A percentile compares a stretch with the other conserved stretches of the same genome.
phyloP scores from a whole-genome alignment of 2,888 invertebrate species.

The Zhuqinia jingwanae region DNA sequence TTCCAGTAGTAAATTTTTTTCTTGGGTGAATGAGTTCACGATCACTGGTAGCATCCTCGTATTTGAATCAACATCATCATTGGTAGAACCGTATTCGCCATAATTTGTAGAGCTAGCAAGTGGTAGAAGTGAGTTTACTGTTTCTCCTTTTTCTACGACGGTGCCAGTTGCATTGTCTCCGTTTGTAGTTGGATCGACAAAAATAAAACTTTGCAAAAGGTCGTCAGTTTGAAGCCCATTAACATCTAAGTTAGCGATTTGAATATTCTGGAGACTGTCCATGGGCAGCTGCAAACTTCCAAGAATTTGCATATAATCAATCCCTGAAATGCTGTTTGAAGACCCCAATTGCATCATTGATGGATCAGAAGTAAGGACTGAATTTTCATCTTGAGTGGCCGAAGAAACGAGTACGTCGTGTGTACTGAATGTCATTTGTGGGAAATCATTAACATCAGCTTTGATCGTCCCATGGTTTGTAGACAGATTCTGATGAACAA shows the following conservation, averaged over 20 bases:
- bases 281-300: constrained; percentile 81
- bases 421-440: constrained; percentile 18
- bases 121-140: background rate
- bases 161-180: too few relatives aligned
- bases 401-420: constrained; percentile 34
- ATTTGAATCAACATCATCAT: background rate
- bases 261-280: constrained; percentile 80
- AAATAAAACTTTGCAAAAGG: constrained; percentile 81
- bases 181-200: constrained; percentile 79
- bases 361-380: background rate
- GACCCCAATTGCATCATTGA: background rate
- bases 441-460: background rate
- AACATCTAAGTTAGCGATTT: constrained; percentile 81
- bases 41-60: background rate
- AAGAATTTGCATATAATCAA: constrained; percentile 75
- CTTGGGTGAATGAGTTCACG: background rate
- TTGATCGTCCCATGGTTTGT: background rate
- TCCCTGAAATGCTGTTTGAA: background rate
- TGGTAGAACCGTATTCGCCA: background rate
- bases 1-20: background rate
- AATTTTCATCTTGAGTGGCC: constrained; percentile 31
- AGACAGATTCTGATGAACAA: background rate
- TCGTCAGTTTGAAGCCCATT: constrained; percentile 82
- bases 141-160: too few relatives aligned
- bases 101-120: background rate